Conservation (phyloP, 2,888 invertebrate genomes). For the Bembecia ichneumoniformis region DNA sequence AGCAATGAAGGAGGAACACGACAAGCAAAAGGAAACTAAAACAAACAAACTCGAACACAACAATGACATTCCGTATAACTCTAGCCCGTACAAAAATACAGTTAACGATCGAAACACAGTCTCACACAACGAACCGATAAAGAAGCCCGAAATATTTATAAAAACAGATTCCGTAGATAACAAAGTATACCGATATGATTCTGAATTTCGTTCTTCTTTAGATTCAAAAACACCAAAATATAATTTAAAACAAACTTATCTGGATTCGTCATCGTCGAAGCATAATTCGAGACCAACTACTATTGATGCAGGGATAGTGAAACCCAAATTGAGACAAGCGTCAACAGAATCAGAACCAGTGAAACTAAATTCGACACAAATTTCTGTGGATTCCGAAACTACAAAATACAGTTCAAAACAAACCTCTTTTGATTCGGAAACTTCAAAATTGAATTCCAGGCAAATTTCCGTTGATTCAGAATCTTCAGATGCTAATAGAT, state of each 20-base stretch:
- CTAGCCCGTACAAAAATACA: constrained; percentile 6
- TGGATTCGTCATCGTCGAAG: constrained; percentile 36
- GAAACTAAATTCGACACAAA: constrained; percentile 57
- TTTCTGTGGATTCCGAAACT: constrained; percentile 37
- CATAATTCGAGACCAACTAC: constrained; percentile 33
- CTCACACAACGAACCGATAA: background rate
- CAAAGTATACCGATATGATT: constrained; percentile 30
- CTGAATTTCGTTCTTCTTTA: constrained; percentile 31
- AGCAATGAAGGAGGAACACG: constrained; percentile 80
- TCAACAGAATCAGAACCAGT: constrained; percentile 40
- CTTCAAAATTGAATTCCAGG: constrained; percentile 29
- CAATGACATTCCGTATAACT: constrained; percentile 48
- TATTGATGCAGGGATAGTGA: constrained; percentile 37
- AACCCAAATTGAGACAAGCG: constrained; percentile 29
- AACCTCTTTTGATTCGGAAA: constrained; percentile 37
- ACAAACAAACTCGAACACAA: constrained; percentile 22
- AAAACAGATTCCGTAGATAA: constrained; percentile 48
- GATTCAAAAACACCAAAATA: constrained; percentile 37
- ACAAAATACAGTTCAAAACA: constrained; percentile 35
- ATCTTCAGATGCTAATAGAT: constrained; percentile 42
- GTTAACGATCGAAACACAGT: background rate
- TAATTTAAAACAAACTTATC: constrained; percentile 58
- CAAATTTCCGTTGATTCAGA: constrained; percentile 40
- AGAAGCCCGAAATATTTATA: constrained; percentile 33
- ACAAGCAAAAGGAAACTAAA: constrained; percentile 31